Evolutionary conservation across 2,113 vertebrate species (phyloP).

Genomic region (Tyto alba): DNA sequence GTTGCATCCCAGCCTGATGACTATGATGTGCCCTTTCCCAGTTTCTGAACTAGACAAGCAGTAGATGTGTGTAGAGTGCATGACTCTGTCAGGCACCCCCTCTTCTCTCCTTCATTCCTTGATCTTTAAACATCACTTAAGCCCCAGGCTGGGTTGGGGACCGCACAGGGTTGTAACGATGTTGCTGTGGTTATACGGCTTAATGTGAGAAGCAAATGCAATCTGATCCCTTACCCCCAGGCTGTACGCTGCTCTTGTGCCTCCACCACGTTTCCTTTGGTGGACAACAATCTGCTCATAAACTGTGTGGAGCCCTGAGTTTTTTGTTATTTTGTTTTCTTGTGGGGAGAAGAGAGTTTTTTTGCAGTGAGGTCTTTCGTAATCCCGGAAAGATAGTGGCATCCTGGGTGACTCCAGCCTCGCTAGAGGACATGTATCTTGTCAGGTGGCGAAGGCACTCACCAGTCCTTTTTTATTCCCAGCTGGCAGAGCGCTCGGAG

Average conservation of each 20-base stretch:
- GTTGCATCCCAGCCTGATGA: fast-evolving
- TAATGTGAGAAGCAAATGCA: background rate
- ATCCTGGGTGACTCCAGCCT: background rate
- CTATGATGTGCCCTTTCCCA: fast-evolving
- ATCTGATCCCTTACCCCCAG: background rate
- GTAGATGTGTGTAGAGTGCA: background rate
- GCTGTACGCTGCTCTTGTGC: background rate
- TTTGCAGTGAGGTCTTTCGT: background rate
- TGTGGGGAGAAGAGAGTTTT: background rate
- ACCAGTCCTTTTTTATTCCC: background rate
- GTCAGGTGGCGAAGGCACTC: background rate
- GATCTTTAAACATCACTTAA: fast-evolving
- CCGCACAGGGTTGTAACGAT: fast-evolving
- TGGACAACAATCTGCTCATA: background rate
- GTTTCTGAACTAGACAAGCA: fast-evolving
- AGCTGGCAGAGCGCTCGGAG: background rate
- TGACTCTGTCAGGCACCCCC: fast-evolving
- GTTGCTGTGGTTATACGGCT: fast-evolving
- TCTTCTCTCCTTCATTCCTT: fast-evolving
- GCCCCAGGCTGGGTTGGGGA: fast-evolving
- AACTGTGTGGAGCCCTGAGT: background rate
- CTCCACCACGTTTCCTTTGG: background rate
- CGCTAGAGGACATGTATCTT: fast-evolving
- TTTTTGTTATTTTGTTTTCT: background rate
- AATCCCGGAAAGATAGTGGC: background rate